Base-by-base conservation (phyloP, 2,888 invertebrate species). In the Stictocephala bisonia region DNA sequence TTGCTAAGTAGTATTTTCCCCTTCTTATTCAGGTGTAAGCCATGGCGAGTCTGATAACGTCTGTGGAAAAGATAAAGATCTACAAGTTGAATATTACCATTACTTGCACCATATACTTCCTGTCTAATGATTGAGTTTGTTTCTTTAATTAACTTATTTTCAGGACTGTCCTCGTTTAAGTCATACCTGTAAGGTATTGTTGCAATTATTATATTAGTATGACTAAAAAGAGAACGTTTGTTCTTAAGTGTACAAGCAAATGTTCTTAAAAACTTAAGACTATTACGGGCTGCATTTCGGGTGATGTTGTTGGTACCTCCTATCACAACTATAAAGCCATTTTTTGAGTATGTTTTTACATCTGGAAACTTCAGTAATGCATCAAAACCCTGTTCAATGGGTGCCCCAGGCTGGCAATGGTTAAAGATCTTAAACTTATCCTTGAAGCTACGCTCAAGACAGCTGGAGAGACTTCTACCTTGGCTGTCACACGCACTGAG, bases 101-200 rank as follows among this genome's bases (percentile, higher is more conserved):
- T n/a, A 44, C 18, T 44, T n/a, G n/a, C n/a, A n/a, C n/a, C n/a
- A n/a, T 7, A n/a, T 15, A 3, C 4, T 4, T 44, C n/a, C 13
- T 44, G 44, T 18, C 44, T 4, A 18, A 44, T 44, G 6, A 44
- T 44, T 7, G n/a, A 3, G 13, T 44, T 44, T 7, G n/a, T n/a
- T 44, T 44, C 44, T 44, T 44, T 44, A n/a, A 44, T 44, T 44
- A 44, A 44, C 3, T 44, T 44, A 18, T 44, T 44, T 44, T 44
- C 44, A 7, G 44, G 44, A 44, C 44, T 44, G 4, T 44, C n/a
- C 13, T 44, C 44, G 4, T 13, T 44, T 18, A 44, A 44, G 18
- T 44, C 44, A n/a, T 44, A 44, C 44, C 44, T 44, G 13, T 44
- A 44, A 7, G 44, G n/a, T n/a, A 44, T 15, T 4, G n/a, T 44